Evolutionary conservation across 2,797 vertebrate species (phyloP).

Genomic region (Neomorphus geoffroyi): DNA sequence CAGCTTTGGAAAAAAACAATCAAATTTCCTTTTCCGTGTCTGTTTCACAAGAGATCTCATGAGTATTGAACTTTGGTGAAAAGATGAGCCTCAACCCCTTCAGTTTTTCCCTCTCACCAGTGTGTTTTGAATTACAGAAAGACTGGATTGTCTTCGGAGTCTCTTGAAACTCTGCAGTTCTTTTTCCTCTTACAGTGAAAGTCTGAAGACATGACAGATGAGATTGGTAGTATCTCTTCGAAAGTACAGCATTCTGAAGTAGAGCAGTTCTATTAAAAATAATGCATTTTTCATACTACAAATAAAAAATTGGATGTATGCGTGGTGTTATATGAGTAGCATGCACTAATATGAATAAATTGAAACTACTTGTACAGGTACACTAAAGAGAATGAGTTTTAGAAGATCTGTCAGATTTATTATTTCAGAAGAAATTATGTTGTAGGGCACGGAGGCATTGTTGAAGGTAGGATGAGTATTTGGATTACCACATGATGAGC

Average conservation of each 20-base stretch:
- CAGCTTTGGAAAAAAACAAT: neutral
- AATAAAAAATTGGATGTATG: neutral
- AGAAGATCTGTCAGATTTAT: neutral
- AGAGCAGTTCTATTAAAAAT: neutral
- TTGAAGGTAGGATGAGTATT: neutral
- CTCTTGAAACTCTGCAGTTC: neutral
- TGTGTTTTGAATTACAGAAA: neutral
- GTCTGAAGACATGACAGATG: neutral
- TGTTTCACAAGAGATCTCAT: neutral
- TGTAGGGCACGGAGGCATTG: neutral
- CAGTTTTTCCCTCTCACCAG: neutral
- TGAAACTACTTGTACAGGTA: neutral
- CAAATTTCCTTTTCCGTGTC: neutral
- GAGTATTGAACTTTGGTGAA: neutral
- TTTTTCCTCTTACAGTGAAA: neutral
- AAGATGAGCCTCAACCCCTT: neutral
- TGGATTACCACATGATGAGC: neutral
- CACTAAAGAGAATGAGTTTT: neutral
- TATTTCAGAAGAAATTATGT: neutral
- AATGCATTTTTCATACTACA: neutral
- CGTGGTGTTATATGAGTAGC: neutral
- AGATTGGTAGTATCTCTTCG: neutral
- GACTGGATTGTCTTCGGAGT: neutral
- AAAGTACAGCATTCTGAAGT: neutral
- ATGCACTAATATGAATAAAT: neutral